Percentiles rank a stretch among this genome's conserved stretches.
These are phyloP conservation scores for Bufo gargarizans DNA, from an alignment of 2,113 vertebrate genomes.

Conservation along the genomic window DNA sequence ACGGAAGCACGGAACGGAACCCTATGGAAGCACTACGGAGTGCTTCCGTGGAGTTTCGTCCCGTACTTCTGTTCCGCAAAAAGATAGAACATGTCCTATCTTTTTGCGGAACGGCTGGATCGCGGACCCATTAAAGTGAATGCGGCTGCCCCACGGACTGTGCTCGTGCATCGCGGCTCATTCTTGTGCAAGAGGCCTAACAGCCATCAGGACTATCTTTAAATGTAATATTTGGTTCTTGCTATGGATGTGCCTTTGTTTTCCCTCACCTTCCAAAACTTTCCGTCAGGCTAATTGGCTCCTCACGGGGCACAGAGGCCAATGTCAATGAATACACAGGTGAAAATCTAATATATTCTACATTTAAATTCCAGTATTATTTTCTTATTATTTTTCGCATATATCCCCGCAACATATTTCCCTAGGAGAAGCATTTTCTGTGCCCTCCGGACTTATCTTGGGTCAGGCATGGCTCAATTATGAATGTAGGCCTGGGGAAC, in stretches of 20 bases:
- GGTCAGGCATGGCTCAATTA: neutral
- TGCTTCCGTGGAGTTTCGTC: no score
- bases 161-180: no score
- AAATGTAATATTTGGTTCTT: neutral
- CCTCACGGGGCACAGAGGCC: neutral
- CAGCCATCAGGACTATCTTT: neutral
- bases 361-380: neutral
- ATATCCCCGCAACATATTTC: neutral
- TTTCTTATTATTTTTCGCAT: neutral
- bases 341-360: neutral
- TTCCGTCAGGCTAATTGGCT: neutral
- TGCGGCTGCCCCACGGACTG: no score
- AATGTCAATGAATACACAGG: neutral
- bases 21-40: no score
- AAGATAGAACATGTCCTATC: no score
- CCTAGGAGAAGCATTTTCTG: neutral
- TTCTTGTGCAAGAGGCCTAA: no score
- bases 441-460: neutral
- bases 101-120: no score
- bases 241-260: neutral
- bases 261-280: neutral
- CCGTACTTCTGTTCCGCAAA: no score
- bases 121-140: no score
- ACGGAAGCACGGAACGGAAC: no score
- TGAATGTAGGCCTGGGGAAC: neutral